Evolutionary conservation across 1,140 invertebrate species (phyloP), one percentile per base, ranked within the genome.

Genomic region (Limonius californicus): DNA sequence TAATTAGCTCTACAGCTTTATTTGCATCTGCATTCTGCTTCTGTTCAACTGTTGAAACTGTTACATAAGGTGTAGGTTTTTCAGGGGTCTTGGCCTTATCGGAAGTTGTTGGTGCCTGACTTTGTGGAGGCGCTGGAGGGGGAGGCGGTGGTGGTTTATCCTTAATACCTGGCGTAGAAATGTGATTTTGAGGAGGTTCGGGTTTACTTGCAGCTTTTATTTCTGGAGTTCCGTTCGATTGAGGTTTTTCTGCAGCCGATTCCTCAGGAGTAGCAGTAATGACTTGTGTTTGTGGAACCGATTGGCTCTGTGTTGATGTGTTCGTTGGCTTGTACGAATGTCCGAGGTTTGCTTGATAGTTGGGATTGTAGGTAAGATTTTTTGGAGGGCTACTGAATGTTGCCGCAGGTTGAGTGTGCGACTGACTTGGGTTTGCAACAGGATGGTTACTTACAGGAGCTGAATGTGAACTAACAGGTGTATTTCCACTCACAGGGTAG

Each of bases 181-280:
- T 32, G n/a, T 23, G 53, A 16, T 55, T 55, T 19, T 55, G 21
- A 30, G 53, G 18, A n/a, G 53, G 53, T 19, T 55, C 53, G 30
- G 21, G 7, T 61, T 61, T 61, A 9, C 55, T 57, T 14, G 60
- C 8, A 11, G 57, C 45, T 59, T 66, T 63, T 14, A 55, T 50
- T 45, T 68, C 67, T 1, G 64, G 43, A 9, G 69, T 71, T 9
- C 70, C 70, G 53, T 71, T 71, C 3, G 70, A 65, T 50, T 71
- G 70, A 12, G 68, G 62, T 54, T 68, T 69, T 3, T 70, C 55
- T 55, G 53, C 9, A 14, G 64, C 19, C 20, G 45, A 21, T 50
- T 39, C 35, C n/a, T 39, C 35, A 7, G n/a, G 19, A 8, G 16
- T 18, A 50, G 45, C 16, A 19, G 53, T n/a, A 55, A 19, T 27